phyloP scores from a whole-genome alignment of 2,888 invertebrate species.

The Lithophane ornitopus region DNA sequence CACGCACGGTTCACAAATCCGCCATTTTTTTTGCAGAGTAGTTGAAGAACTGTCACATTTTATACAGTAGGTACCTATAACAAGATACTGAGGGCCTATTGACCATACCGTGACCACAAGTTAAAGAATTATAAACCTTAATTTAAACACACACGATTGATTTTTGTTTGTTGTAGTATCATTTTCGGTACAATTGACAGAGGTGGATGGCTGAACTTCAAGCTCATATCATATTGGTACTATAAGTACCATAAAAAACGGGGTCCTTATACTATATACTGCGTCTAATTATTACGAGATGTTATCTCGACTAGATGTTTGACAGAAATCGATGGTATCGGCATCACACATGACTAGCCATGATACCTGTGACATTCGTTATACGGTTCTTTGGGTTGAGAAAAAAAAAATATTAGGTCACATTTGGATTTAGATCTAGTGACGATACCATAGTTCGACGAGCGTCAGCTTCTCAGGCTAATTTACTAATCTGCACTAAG shows the following conservation, averaged over 20 bases:
- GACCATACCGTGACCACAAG: too few relatives aligned
- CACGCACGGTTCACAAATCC: slow-evolving; percentile 1
- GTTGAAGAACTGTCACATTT: slow-evolving; percentile 33
- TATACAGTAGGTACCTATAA: neutral
- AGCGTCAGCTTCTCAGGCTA: neutral
- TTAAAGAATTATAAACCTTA: slow-evolving; percentile 5
- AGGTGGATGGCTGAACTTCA: slow-evolving; percentile 18
- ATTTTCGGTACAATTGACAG: slow-evolving; percentile 3
- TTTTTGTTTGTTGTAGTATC: neutral
- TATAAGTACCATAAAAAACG: slow-evolving; percentile 46
- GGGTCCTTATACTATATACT: slow-evolving; percentile 49
- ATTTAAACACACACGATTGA: neutral
- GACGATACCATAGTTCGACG: neutral
- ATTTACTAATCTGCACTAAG: neutral
- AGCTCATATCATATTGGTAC: slow-evolving; percentile 28
- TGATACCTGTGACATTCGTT: slow-evolving; percentile 38
- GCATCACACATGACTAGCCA: slow-evolving; percentile 42
- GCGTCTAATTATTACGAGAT: slow-evolving; percentile 60
- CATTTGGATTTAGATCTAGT: slow-evolving; percentile 25
- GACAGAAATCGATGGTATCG: slow-evolving; percentile 68
- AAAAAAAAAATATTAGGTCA: slow-evolving; percentile 38
- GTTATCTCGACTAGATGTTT: slow-evolving; percentile 66
- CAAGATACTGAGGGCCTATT: neutral
- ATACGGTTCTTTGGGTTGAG: slow-evolving; percentile 38
- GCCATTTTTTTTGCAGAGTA: slow-evolving; percentile 25